Percentiles rank a stretch among this genome's conserved stretches.
These are phyloP conservation scores for Acrossocheilus wenchowensis DNA, from an alignment of 2,797 vertebrate genomes.

Conservation along the genomic window DNA sequence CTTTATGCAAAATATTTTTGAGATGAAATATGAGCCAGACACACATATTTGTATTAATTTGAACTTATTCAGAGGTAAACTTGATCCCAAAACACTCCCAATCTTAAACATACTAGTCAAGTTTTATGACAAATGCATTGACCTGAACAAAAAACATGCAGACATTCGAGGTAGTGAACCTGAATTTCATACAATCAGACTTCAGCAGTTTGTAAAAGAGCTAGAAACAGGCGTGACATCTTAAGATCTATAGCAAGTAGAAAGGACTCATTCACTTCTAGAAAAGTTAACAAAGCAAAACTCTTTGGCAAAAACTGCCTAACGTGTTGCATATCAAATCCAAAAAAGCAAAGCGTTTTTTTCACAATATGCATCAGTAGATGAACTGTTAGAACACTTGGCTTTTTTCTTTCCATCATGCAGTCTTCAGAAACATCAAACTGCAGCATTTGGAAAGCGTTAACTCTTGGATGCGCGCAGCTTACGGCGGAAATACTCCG, in stretches of 20 bases:
- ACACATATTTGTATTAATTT: background rate
- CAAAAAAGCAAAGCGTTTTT: background rate
- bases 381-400: background rate
- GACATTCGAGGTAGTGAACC: conserved; percentile 33
- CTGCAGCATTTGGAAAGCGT: conserved; percentile 23
- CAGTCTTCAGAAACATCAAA: background rate
- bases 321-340: conserved; percentile 25
- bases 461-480: conserved; percentile 80
- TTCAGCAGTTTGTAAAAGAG: conserved; percentile 30
- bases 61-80: background rate
- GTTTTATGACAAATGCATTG: background rate
- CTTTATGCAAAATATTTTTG: background rate
- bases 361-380: background rate
- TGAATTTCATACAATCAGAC: conserved; percentile 43
- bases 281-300: conserved; percentile 47
- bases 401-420: background rate
- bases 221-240: conserved; percentile 35
- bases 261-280: conserved; percentile 42
- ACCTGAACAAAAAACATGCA: conserved; percentile 59
- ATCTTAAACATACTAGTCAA: background rate
- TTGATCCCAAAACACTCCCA: background rate
- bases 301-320: conserved; percentile 8
- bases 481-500: conserved; percentile 88
- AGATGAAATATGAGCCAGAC: too few relatives aligned
- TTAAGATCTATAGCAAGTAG: conserved; percentile 49